These are phyloP conservation scores for Crioceris asparagi DNA, from an alignment of 2,888 invertebrate species.

Conservation along the genomic window DNA sequence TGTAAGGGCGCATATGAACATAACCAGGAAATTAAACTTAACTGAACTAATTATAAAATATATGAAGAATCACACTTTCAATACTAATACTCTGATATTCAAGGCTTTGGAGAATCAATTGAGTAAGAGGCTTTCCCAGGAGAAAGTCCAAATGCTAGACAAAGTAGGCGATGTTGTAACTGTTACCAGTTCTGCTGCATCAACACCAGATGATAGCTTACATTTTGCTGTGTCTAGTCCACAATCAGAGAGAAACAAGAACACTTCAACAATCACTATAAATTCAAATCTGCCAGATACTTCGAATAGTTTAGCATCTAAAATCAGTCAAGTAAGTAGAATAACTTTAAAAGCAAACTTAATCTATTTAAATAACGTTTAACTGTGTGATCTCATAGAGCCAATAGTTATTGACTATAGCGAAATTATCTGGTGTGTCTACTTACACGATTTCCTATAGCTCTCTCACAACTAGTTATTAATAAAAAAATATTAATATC, in stretches of 20 bases:
- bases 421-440: background rate
- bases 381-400: background rate
- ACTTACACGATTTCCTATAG: background rate
- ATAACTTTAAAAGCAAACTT: background rate
- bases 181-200: slow-evolving; percentile 22
- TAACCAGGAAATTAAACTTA: no score
- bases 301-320: slow-evolving; percentile 64
- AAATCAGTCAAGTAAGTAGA: slow-evolving; percentile 52
- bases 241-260: slow-evolving; percentile 33
- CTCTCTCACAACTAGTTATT: background rate
- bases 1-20: no score
- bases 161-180: slow-evolving; percentile 23
- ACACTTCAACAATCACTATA: slow-evolving; percentile 43
- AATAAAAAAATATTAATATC: no score
- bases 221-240: slow-evolving; percentile 32
- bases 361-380: background rate
- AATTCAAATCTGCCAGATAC: slow-evolving; percentile 45
- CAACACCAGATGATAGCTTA: slow-evolving; percentile 27
- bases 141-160: slow-evolving; percentile 13
- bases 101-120: slow-evolving; percentile 24
- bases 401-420: background rate
- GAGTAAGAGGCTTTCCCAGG: slow-evolving; percentile 12
- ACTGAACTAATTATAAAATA: no score
- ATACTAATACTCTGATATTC: no score
- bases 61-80: background rate